Conservation (phyloP, 35 echinoderm and acorn worm species). For the Apostichopus japonicus region DNA sequence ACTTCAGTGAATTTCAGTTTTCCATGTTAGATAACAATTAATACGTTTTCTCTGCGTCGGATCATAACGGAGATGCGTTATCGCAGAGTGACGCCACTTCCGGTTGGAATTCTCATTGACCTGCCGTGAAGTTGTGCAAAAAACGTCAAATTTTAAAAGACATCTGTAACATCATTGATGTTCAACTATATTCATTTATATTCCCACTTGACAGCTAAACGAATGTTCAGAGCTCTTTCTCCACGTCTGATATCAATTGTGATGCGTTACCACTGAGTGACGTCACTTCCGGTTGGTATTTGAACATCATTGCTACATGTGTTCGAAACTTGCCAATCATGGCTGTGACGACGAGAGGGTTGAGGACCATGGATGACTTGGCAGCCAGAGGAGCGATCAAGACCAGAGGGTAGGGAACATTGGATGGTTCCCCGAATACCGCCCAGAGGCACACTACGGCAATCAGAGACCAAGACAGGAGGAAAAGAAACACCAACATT, state of each 20-base stretch:
- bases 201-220: not conserved
- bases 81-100: too few relatives aligned
- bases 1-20: too few relatives aligned
- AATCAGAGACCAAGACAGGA: conserved; percentile 75
- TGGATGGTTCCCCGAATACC: conserved; percentile 55
- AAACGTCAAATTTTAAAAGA: too few relatives aligned
- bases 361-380: conserved; percentile 64
- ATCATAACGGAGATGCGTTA: too few relatives aligned
- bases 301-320: conserved; percentile 66
- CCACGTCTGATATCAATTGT: conserved; percentile 7
- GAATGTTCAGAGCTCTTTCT: conserved; percentile 22
- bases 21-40: too few relatives aligned
- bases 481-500: conserved; percentile 66
- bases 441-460: conserved; percentile 76
- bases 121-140: too few relatives aligned
- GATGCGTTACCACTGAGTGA: not conserved
- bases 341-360: conserved; percentile 68
- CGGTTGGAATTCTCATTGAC: too few relatives aligned
- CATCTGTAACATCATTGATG: too few relatives aligned
- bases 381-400: conserved; percentile 58
- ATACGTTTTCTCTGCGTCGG: too few relatives aligned
- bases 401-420: conserved; percentile 54
- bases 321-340: conserved; percentile 72
- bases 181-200: not conserved
- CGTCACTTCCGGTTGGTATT: conserved; percentile 58